Conservation (phyloP, 2,797 vertebrate genomes). For the Neopelma chrysocephalum region DNA sequence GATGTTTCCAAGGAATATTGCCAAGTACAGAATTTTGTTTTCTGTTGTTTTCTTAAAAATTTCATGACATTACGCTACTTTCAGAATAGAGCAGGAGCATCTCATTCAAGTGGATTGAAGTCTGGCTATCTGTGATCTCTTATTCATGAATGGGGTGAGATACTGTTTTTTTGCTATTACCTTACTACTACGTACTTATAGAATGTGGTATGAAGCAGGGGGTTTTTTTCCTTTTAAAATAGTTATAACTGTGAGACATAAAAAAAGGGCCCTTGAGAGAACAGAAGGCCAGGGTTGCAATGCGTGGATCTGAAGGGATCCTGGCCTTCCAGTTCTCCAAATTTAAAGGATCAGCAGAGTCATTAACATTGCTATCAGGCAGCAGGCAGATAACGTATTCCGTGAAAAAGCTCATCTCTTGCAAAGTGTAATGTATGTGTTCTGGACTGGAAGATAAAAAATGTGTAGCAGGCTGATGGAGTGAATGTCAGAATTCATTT, state of each 20-base stretch:
- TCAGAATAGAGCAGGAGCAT: background rate
- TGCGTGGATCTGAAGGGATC: background rate
- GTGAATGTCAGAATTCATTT: background rate
- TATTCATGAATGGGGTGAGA: background rate
- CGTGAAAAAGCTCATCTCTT: background rate
- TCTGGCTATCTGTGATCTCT: background rate
- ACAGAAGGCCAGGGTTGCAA: background rate
- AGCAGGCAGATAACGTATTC: background rate
- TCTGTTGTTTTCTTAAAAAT: background rate
- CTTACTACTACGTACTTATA: background rate
- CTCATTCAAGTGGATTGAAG: background rate
- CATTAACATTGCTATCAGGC: background rate
- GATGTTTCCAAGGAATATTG: background rate
- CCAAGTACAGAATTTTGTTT: background rate
- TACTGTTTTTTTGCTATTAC: background rate
- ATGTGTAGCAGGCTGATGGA: background rate
- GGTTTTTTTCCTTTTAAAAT: background rate
- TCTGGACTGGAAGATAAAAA: constrained; percentile 21
- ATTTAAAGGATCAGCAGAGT: background rate
- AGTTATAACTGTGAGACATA: background rate
- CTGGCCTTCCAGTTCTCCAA: background rate
- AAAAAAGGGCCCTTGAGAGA: background rate
- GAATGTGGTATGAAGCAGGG: fast-evolving
- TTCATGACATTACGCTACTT: background rate
- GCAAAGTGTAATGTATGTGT: background rate